phyloP scores from a whole-genome alignment of 2,113 vertebrate genomes.

The Nymphicus hollandicus region DNA sequence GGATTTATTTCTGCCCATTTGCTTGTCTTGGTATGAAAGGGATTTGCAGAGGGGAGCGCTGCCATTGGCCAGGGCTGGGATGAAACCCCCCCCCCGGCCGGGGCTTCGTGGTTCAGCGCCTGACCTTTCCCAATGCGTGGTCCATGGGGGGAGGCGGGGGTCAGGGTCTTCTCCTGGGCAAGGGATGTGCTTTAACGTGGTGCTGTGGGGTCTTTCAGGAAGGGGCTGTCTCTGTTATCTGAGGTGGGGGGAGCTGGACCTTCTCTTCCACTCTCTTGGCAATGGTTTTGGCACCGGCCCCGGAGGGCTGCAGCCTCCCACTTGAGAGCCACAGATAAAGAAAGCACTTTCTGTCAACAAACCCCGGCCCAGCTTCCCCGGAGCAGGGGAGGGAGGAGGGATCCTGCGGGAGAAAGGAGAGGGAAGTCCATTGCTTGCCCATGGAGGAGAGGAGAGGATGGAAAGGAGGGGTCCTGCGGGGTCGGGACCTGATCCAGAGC shows the following conservation, averaged over 20 bases:
- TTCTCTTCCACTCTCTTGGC: slow-evolving; percentile 58
- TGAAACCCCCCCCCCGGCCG: neutral
- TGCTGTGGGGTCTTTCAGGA: neutral
- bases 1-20: slow-evolving; percentile 66
- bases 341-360: slow-evolving; percentile 57
- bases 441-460: neutral
- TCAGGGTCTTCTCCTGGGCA: neutral
- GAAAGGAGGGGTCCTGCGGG: neutral
- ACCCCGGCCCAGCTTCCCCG: slow-evolving; percentile 13
- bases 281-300: slow-evolving; percentile 22
- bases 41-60: slow-evolving; percentile 53
- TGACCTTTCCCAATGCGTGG: slow-evolving; percentile 22
- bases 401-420: neutral
- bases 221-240: neutral
- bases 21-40: slow-evolving; percentile 60
- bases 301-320: slow-evolving; percentile 29
- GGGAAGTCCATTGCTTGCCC: neutral
- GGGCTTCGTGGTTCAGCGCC: neutral
- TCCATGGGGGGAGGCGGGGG: neutral
- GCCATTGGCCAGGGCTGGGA: slow-evolving; percentile 9
- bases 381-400: neutral
- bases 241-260: neutral
- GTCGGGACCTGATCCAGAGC: neutral
- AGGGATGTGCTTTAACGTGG: neutral
- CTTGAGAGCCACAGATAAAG: slow-evolving; percentile 59